Conservation (phyloP, 2,888 invertebrate genomes). For the Odontomyia ornata region DNA sequence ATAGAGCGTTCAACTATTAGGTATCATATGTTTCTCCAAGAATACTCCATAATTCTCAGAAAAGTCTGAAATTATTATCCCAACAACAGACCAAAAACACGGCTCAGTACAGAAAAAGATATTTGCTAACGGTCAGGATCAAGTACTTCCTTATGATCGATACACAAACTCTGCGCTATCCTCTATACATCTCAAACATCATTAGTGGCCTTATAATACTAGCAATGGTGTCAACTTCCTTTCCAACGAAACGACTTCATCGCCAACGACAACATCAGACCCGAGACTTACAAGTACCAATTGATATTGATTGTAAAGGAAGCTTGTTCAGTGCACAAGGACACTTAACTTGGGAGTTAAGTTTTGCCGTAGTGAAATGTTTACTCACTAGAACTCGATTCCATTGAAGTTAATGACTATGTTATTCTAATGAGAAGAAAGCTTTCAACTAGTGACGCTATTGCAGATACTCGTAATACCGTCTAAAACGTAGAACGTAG, state of each 20-base stretch:
- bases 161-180: not conserved
- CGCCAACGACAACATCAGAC: not conserved
- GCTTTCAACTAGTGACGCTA: not conserved
- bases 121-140: not conserved
- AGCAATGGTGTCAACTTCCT: constrained; percentile 10
- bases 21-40: too few species aligned
- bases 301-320: not conserved
- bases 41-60: too few species aligned
- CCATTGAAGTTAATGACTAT: constrained; percentile 14
- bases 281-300: not conserved
- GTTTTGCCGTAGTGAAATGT: not conserved
- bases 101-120: not conserved
- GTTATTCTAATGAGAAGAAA: constrained; percentile 19
- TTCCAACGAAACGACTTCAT: not conserved
- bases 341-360: not conserved
- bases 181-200: constrained; percentile 2
- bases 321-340: not conserved
- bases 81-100: too few species aligned
- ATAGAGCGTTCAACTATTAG: too few species aligned
- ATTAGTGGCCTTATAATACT: constrained; percentile 7
- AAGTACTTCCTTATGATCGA: not conserved
- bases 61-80: too few species aligned
- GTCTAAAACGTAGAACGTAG: not conserved
- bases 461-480: too few species aligned
- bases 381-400: not conserved